Conservation (phyloP, 2,113 vertebrate species). For the Genyomyrus donnyi region DNA sequence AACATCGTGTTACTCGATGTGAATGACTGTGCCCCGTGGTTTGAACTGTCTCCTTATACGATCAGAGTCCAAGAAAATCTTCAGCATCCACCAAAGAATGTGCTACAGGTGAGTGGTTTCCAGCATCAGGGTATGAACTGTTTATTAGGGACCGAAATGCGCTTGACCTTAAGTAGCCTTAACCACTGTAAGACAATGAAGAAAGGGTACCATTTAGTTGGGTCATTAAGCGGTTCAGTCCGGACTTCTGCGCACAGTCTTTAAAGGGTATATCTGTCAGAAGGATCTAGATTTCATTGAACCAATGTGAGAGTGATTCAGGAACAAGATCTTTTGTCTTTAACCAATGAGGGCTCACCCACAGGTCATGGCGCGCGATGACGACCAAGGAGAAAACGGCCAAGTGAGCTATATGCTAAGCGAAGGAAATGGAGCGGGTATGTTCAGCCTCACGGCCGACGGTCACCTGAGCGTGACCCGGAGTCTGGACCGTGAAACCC, state of each 20-base stretch:
- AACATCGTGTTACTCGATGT: conserved; percentile 73
- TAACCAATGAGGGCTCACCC: neutral
- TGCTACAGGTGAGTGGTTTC: conserved; percentile 76
- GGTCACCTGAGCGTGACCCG: conserved; percentile 75
- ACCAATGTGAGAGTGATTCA: neutral
- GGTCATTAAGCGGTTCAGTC: neutral
- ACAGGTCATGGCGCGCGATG: conserved; percentile 85
- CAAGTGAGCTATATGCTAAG: conserved; percentile 74
- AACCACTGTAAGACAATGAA: neutral
- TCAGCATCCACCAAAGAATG: conserved; percentile 63
- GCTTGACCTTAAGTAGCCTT: neutral
- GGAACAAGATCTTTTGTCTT: neutral
- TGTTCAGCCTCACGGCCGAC: conserved; percentile 72
- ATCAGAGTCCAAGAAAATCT: conserved; percentile 80
- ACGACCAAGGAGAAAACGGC: conserved; percentile 80
- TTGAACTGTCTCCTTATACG: conserved; percentile 83
- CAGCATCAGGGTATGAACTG: neutral
- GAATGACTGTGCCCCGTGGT: conserved; percentile 80
- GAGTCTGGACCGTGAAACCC: conserved; percentile 78
- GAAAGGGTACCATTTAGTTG: neutral
- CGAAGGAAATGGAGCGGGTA: conserved; percentile 69
- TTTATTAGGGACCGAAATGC: neutral
- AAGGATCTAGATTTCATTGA: neutral
- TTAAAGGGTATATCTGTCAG: neutral
- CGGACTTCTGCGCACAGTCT: neutral